Base-by-base conservation (phyloP, 2,113 vertebrate genomes). In the Lethenteron reissneri region DNA sequence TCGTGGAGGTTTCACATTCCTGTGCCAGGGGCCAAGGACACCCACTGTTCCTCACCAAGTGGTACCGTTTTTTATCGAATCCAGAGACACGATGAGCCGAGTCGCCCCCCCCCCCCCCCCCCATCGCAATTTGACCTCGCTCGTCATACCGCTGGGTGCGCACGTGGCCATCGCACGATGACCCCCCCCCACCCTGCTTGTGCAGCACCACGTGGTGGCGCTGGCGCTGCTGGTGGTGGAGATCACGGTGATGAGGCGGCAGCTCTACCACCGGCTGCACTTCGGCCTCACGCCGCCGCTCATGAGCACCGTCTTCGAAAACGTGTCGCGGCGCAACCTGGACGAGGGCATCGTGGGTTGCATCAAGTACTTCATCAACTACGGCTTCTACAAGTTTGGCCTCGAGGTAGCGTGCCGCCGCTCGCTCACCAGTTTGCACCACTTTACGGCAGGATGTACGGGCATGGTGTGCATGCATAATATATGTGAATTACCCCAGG, bases 331-430 rank as follows among this genome's bases (percentile, higher is more conserved):
- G 57, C 80, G 79, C 3, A 77, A 82, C 72, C 76, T 84, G 41
- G 80, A 84, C 41, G 74, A 78, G 0, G 78, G 82, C 25, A 41
- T 84, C 2, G 58, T 79, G 62, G 78, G 77, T n/a, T 74, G 78
- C 70, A 56, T 80, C 73, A 83, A 81, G 73, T 83, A 83, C 72
- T 85, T 84, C 70, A 57, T 81, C 73, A 86, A 83, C 78, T 82
- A 80, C 19, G 78, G 74, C 71, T 86, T 80, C 79, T 84, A 85
- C 73, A 84, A 83, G 75, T 85, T 83, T 77, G 81, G 85, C 56
- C 75, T 85, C 6, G 82, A 87, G 83, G 83, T 83, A 74, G 10
- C 41, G 41, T 7, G 41, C 41, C 41, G 41, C 41, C 6, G 41
- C 41, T 41, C 41, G 41, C 41, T 41, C 41, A 41, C 41, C 5